A percentile compares a stretch with the other conserved stretches of the same genome.
Conservation (phyloP, 2,797 vertebrate genomes). For the Pseudotriccus pelzelni region DNA sequence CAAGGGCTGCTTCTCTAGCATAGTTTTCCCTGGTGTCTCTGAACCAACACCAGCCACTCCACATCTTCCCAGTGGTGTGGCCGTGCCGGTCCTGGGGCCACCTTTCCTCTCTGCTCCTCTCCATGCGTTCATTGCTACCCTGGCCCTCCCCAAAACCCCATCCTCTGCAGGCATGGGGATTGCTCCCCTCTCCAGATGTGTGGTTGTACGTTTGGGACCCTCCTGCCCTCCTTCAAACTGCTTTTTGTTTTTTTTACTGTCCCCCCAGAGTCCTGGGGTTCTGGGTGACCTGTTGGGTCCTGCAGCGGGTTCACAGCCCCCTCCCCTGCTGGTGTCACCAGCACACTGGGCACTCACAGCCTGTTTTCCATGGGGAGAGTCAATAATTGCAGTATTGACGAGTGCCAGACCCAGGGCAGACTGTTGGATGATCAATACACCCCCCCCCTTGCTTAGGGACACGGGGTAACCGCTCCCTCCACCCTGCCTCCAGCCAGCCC, state of each 20-base stretch:
- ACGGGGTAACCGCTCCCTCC: neutral
- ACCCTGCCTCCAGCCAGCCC: neutral
- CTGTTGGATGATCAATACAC: neutral
- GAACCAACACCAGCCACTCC: neutral
- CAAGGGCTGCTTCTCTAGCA: neutral
- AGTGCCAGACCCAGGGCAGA: neutral
- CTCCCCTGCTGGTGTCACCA: slow-evolving; percentile 1
- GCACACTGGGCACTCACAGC: neutral
- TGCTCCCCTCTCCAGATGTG: neutral
- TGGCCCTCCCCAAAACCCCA: neutral
- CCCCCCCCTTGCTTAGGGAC: neutral
- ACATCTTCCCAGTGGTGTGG: neutral
- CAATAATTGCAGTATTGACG: neutral
- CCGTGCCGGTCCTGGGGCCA: neutral
- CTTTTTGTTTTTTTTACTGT: neutral
- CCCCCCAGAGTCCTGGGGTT: neutral
- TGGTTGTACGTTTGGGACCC: neutral
- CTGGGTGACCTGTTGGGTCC: neutral
- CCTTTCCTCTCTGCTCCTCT: neutral
- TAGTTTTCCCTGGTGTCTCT: neutral
- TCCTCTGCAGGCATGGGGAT: neutral
- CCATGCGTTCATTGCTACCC: neutral
- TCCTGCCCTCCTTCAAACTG: neutral
- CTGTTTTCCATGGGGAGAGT: neutral
- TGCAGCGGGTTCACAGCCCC: neutral